These are phyloP conservation scores for Tupaia chinensis DNA, from an alignment of 2,113 vertebrate genomes.

Conservation along the genomic window DNA sequence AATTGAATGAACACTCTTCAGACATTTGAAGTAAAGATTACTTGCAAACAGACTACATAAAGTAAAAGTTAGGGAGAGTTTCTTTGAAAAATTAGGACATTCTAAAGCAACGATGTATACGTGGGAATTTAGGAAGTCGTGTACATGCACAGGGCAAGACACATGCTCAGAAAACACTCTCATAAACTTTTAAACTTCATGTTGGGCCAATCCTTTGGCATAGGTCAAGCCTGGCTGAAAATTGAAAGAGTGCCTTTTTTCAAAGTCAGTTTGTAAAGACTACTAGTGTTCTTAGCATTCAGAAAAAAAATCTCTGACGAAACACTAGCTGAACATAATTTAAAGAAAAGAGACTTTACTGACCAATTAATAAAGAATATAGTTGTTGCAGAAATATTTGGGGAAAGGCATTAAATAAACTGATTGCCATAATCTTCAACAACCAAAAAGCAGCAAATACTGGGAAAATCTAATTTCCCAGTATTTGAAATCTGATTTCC, in stretches of 20 bases:
- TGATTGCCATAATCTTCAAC: background rate
- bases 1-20: background rate
- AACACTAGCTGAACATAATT: background rate
- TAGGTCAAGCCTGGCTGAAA: background rate
- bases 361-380: background rate
- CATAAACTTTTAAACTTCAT: background rate
- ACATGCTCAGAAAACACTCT: background rate
- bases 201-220: background rate
- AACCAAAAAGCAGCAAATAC: background rate
- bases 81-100: constrained; percentile 33
- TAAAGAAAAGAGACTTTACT: background rate
- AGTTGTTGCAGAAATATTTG: constrained; percentile 29
- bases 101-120: background rate
- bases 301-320: background rate
- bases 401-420: background rate
- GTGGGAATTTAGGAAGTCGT: background rate
- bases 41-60: background rate
- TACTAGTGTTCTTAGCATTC: background rate
- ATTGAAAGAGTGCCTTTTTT: background rate
- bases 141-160: background rate
- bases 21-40: background rate
- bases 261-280: background rate
- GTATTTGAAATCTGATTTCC: background rate
- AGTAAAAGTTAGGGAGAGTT: background rate
- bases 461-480: background rate